phyloP scores from a whole-genome alignment of 1,140 invertebrate species.

The Argopecten irradians region DNA sequence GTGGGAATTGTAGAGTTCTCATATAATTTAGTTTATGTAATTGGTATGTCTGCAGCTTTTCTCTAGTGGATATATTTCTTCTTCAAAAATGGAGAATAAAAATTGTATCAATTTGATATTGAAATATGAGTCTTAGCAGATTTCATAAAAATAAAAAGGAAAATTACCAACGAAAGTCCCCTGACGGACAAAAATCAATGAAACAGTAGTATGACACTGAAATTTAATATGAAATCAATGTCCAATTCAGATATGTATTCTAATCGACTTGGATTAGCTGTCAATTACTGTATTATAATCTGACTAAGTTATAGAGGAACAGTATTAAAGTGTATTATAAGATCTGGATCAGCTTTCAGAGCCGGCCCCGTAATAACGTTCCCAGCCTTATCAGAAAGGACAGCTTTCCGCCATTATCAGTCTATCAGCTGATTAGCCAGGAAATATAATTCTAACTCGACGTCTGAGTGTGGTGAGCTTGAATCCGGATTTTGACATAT shows the following conservation, averaged over 20 bases:
- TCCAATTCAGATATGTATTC: background rate
- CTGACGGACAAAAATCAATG: background rate
- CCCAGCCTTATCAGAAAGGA: background rate
- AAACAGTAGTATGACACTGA: background rate
- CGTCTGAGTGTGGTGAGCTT: background rate
- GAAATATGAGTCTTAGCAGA: background rate
- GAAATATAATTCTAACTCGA: constrained; percentile 15
- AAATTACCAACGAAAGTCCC: background rate
- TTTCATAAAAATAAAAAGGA: background rate
- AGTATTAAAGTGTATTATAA: constrained; percentile 1
- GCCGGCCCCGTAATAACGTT: background rate
- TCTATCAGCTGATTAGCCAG: background rate
- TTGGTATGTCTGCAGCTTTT: background rate
- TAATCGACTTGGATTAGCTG: constrained; percentile 21
- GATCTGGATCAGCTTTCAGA: constrained; percentile 5
- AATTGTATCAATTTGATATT: background rate
- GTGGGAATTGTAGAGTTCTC: background rate
- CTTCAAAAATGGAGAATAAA: background rate
- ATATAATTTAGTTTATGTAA: background rate
- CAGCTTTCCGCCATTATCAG: background rate
- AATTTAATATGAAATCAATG: constrained; percentile 24
- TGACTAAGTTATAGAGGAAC: background rate
- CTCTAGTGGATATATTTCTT: background rate
- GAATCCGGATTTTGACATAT: constrained; percentile 10
- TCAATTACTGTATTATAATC: background rate